Evolutionary conservation across 1,140 invertebrate species (phyloP).

Genomic region (Calliphora vicina): DNA sequence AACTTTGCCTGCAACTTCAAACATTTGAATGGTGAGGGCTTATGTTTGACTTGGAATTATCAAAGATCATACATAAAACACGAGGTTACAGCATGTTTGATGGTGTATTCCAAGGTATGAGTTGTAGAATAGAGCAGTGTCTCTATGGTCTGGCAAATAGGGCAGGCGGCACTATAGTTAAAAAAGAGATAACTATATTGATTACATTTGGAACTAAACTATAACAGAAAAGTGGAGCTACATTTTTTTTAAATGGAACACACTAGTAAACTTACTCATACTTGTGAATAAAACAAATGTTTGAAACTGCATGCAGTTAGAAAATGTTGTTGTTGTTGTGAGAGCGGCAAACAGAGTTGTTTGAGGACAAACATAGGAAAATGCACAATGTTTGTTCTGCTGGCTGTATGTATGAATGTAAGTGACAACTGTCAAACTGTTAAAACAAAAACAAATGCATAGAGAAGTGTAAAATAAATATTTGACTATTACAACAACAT

Average conservation of each 20-base stretch:
- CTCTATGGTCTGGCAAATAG: neutral
- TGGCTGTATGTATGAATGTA: no score
- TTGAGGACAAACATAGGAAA: no score
- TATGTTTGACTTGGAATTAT: neutral
- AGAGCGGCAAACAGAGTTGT: neutral
- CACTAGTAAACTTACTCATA: no score
- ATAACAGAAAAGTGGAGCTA: conserved; percentile 1
- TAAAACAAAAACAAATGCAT: no score
- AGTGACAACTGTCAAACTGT: no score
- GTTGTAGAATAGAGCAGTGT: neutral
- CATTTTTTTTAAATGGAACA: neutral
- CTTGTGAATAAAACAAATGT: neutral
- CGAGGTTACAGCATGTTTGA: conserved; percentile 25
- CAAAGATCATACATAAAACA: conserved; percentile 24
- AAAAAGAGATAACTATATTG: neutral
- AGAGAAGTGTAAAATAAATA: no score
- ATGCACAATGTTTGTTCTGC: no score
- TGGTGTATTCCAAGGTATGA: neutral
- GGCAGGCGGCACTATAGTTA: neutral
- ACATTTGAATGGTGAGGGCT: neutral
- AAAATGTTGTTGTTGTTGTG: neutral
- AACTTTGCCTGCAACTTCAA: no score
- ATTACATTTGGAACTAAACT: neutral
- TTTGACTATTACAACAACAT: no score
- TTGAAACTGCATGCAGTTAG: neutral